Conservation (phyloP, 2,113 vertebrate genomes). For the Channa maculata region DNA sequence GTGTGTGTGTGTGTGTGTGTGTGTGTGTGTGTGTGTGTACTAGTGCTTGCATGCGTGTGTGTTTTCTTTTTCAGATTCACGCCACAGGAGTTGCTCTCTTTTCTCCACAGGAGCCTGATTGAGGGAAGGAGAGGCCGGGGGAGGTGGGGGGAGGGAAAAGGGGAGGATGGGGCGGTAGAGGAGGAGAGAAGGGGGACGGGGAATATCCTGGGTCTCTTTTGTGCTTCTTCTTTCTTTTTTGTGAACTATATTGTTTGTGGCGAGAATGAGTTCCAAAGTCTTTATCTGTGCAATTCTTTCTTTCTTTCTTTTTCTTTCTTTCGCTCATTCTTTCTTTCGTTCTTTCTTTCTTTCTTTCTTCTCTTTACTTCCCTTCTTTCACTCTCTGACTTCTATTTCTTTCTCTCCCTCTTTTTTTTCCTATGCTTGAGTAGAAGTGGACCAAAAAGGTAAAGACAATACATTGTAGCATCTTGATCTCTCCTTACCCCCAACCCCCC, state of each 20-base stretch:
- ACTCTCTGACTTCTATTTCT: slow-evolving; percentile 90
- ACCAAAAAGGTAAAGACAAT: slow-evolving; percentile 97
- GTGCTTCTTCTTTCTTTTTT: slow-evolving; percentile 59
- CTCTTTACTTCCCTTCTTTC: slow-evolving; percentile 76
- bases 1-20: slow-evolving; percentile 14
- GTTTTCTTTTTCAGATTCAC: slow-evolving; percentile 81
- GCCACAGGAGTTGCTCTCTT: slow-evolving; percentile 78
- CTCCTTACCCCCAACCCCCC: slow-evolving; percentile 63
- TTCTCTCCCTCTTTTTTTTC: slow-evolving; percentile 90
- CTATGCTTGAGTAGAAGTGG: slow-evolving; percentile 99
- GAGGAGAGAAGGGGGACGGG: slow-evolving; percentile 10
- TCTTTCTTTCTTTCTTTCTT: slow-evolving; percentile 66
- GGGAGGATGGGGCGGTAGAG: neutral
- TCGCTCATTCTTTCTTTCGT: slow-evolving; percentile 46
- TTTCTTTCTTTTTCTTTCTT: slow-evolving; percentile 59
- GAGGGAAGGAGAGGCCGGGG: slow-evolving; percentile 65
- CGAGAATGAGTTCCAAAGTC: slow-evolving; percentile 74
- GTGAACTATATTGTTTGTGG: slow-evolving; percentile 69
- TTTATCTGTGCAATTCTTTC: slow-evolving; percentile 75
- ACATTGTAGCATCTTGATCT: slow-evolving; percentile 86
- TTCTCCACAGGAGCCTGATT: slow-evolving; percentile 82
- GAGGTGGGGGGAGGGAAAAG: slow-evolving; percentile 17
- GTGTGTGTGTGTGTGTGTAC: slow-evolving; percentile 5
- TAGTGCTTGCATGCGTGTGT: slow-evolving; percentile 61
- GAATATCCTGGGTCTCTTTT: slow-evolving; percentile 47